Percentiles rank a stretch among this genome's conserved stretches.
Conservation (phyloP, 2,113 vertebrate genomes). For the Oreochromis spilurus region DNA sequence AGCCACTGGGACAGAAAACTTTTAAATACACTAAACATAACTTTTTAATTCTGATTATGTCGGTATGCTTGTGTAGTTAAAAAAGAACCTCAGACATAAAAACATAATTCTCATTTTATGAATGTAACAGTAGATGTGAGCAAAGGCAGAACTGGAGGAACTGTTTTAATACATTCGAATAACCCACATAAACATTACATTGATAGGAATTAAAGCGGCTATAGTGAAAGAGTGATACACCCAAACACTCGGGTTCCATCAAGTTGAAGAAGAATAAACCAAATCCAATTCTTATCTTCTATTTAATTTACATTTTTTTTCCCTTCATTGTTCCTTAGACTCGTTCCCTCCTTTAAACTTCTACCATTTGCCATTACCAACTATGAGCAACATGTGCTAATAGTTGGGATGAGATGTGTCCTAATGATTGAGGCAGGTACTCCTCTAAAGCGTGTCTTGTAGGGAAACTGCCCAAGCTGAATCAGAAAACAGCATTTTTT, state of each 20-base stretch:
- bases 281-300: background rate
- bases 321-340: fast-evolving
- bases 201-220: background rate
- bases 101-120: background rate
- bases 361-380: background rate
- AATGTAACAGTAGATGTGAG: background rate
- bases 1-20: background rate
- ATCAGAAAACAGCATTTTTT: background rate
- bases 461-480: background rate
- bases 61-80: background rate
- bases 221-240: background rate
- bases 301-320: background rate
- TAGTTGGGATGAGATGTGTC: background rate
- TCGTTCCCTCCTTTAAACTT: background rate
- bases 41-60: background rate
- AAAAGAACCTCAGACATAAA: background rate
- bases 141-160: background rate
- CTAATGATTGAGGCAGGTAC: background rate
- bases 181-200: background rate
- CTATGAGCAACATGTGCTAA: background rate
- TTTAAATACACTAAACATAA: background rate
- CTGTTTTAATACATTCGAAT: background rate
- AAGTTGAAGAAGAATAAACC: background rate
- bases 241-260: background rate
- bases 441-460: background rate